Conservation (phyloP, 1,140 invertebrate species). For the Chymomyza costata region DNA sequence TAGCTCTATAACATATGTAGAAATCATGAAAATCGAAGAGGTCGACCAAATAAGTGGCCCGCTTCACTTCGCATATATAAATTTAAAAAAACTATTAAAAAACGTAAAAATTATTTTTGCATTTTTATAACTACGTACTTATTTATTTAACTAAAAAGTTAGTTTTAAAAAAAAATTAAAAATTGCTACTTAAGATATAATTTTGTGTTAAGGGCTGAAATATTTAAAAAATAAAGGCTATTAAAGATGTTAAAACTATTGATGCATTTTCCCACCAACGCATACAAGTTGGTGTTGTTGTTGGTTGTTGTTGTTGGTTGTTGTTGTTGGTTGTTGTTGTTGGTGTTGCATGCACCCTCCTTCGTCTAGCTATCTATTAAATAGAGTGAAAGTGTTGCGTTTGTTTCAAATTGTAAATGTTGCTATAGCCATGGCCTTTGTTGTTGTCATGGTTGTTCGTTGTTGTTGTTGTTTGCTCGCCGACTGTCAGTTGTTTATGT, state of each 20-base stretch:
- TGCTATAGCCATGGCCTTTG: conserved; percentile 35
- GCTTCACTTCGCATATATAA: too few relatives aligned
- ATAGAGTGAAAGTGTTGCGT: conserved; percentile 74
- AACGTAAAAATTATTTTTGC: too few relatives aligned
- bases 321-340: conserved; percentile 23
- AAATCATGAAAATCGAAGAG: too few relatives aligned
- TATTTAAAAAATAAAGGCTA: too few relatives aligned
- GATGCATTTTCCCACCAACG: conserved; percentile 64
- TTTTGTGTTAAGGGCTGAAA: too few relatives aligned
- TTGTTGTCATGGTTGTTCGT: conserved; percentile 26
- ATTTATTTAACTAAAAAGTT: too few relatives aligned
- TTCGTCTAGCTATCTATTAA: conserved; percentile 55
- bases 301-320: conserved; percentile 41
- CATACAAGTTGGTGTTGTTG: conserved; percentile 9
- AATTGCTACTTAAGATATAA: too few relatives aligned
- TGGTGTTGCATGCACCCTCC: conserved; percentile 17
- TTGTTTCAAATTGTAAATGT: conserved; percentile 57
- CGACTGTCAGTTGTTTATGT: conserved; percentile 27
- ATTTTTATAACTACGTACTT: too few relatives aligned
- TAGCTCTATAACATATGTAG: too few relatives aligned
- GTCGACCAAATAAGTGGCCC: too few relatives aligned
- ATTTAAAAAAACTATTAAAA: too few relatives aligned
- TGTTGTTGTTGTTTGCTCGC: conserved; percentile 19
- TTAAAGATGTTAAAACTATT: conserved; percentile 50
- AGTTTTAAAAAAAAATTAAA: too few relatives aligned